Conservation (phyloP, 1,140 invertebrate species). For the Phthorimaea operculella region DNA sequence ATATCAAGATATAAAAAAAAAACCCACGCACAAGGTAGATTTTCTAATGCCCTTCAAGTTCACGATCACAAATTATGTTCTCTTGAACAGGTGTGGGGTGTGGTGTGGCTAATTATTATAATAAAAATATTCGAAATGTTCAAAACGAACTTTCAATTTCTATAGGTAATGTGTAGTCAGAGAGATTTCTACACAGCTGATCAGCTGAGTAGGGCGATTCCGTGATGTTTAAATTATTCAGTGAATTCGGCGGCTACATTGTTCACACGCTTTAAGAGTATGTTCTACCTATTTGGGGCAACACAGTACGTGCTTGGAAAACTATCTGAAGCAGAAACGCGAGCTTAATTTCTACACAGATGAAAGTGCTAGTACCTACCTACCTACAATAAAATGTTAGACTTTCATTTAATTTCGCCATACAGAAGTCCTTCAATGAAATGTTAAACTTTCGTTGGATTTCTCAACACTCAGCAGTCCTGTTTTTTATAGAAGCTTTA, state of each 20-base stretch:
- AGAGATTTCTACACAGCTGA: conserved; percentile 30
- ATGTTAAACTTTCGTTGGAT: conserved; percentile 16
- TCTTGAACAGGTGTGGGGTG: neutral
- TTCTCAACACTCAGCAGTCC: conserved; percentile 8
- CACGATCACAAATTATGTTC: neutral
- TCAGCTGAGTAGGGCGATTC: conserved; percentile 33
- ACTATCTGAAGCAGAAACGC: conserved; percentile 19
- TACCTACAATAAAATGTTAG: neutral
- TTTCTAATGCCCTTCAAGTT: too few relatives aligned
- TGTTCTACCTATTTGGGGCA: conserved; percentile 27
- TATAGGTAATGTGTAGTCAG: conserved; percentile 30
- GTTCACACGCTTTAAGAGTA: neutral
- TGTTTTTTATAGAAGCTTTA: too few relatives aligned
- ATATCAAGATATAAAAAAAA: too few relatives aligned
- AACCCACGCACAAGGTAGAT: too few relatives aligned
- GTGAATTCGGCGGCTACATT: conserved; percentile 32
- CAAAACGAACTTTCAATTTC: conserved; percentile 27
- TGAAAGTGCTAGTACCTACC: conserved; percentile 15
- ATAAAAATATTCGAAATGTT: neutral
- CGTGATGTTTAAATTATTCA: conserved; percentile 31
- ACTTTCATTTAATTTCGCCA: neutral
- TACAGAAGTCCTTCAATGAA: too few relatives aligned
- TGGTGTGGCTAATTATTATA: neutral
- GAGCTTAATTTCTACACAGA: conserved; percentile 17
- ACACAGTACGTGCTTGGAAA: conserved; percentile 30